phyloP scores from a whole-genome alignment of 2,113 vertebrate genomes.

The Hippocampus comes region DNA sequence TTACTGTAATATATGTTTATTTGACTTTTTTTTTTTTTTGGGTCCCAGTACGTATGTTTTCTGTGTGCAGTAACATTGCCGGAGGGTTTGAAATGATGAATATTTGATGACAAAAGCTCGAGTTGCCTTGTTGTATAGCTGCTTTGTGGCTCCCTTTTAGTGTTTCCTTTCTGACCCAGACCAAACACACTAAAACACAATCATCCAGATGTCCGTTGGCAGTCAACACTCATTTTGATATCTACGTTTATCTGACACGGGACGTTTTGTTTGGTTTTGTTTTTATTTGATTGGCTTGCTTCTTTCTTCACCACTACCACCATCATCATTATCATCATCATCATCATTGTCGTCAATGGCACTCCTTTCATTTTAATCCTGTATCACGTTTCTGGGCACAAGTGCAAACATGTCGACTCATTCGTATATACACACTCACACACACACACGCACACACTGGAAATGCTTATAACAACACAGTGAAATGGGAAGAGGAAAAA shows the following conservation, averaged over 20 bases:
- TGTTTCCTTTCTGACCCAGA: neutral
- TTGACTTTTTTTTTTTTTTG: constrained; percentile 3
- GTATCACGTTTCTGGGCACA: constrained; percentile 47
- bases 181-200: neutral
- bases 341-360: constrained; percentile 20
- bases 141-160: constrained; percentile 29
- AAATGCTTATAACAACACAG: constrained; percentile 23
- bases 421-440: constrained; percentile 12
- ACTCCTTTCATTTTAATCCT: constrained; percentile 30
- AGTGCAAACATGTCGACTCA: constrained; percentile 11
- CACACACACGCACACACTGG: neutral
- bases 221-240: neutral
- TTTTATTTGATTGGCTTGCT: neutral
- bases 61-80: constrained; percentile 22
- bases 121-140: constrained; percentile 32
- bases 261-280: neutral
- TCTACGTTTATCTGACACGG: neutral
- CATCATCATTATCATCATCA: neutral
- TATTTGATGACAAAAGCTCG: constrained; percentile 43
- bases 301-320: neutral
- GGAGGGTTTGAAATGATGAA: constrained; percentile 41
- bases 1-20: neutral
- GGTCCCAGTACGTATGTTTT: constrained; percentile 10
- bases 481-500: neutral
- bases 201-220: neutral